These are phyloP conservation scores for Misgurnus anguillicaudatus DNA, from an alignment of 2,113 vertebrate species.

Conservation along the genomic window DNA sequence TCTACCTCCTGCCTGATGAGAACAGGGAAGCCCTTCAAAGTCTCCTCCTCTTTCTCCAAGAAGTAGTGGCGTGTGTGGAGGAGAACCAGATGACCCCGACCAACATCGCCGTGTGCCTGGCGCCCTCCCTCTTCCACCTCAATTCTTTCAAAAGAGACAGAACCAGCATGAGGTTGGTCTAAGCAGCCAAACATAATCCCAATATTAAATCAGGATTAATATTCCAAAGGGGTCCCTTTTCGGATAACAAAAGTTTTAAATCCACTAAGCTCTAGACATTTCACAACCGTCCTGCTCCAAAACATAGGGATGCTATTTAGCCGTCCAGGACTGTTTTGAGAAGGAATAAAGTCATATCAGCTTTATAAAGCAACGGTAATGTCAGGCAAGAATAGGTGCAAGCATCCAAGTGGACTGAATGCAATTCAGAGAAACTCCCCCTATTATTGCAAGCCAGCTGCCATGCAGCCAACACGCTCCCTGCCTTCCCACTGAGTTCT, in stretches of 20 bases:
- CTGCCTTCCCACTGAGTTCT: slow-evolving; percentile 38
- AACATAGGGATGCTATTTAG: slow-evolving; percentile 50
- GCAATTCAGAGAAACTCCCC: slow-evolving; percentile 14
- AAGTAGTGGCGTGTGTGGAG: slow-evolving; percentile 80
- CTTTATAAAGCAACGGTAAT: slow-evolving; percentile 50
- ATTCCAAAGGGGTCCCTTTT: no score
- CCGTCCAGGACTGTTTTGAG: slow-evolving; percentile 36
- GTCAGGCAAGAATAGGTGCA: slow-evolving; percentile 30
- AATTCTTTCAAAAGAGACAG: slow-evolving; percentile 77
- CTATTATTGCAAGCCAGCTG: slow-evolving; percentile 26
- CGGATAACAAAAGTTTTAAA: no score
- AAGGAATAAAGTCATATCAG: slow-evolving; percentile 55
- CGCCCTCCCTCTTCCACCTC: slow-evolving; percentile 88
- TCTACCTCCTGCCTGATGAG: slow-evolving; percentile 85
- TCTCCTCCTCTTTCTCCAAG: slow-evolving; percentile 81
- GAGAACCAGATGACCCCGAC: slow-evolving; percentile 91
- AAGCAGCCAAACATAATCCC: background rate
- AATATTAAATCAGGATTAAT: background rate
- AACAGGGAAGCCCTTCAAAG: slow-evolving; percentile 82
- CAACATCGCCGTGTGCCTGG: slow-evolving; percentile 87
- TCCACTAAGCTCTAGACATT: background rate
- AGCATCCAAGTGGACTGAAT: background rate
- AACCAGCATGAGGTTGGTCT: slow-evolving; percentile 61
- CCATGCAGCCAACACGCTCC: background rate
- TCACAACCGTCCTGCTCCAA: slow-evolving; percentile 36